A percentile compares a stretch with the other conserved stretches of the same genome.
Evolutionary conservation across 1,140 invertebrate species (phyloP).

Genomic region (Leptestheria dahalacensis): DNA sequence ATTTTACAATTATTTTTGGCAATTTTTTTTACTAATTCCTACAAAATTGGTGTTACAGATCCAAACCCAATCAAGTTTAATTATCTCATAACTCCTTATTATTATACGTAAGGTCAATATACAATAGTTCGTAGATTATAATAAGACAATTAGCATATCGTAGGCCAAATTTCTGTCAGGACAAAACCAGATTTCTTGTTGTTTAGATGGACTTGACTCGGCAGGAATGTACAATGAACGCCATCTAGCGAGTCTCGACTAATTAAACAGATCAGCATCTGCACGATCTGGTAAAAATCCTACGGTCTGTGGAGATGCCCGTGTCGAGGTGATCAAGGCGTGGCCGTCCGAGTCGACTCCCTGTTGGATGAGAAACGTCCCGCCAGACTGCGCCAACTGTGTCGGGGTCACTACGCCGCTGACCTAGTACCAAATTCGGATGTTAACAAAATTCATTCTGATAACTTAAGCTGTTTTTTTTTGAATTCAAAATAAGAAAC

Average conservation of each 20-base stretch:
- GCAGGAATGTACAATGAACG: too few relatives aligned
- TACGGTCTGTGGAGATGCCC: conserved; percentile 58
- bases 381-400: conserved; percentile 29
- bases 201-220: background rate
- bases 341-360: conserved; percentile 39
- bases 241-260: too few relatives aligned
- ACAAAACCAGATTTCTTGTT: background rate
- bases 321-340: conserved; percentile 39
- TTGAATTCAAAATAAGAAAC: background rate
- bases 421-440: background rate
- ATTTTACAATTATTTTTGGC: too few relatives aligned
- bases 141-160: too few relatives aligned
- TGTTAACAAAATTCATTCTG: background rate
- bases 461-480: background rate
- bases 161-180: background rate
- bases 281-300: conserved; percentile 30
- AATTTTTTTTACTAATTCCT: background rate
- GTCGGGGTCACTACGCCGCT: conserved; percentile 15
- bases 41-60: background rate
- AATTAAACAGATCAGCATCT: too few relatives aligned
- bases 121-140: too few relatives aligned
- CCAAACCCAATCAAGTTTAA: too few relatives aligned
- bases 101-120: too few relatives aligned
- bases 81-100: too few relatives aligned
- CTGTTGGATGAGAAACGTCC: conserved; percentile 48